A percentile compares a stretch with the other conserved stretches of the same genome.
These are phyloP conservation scores for Ceyx melanurus DNA, from an alignment of 2,113 vertebrate species.

Conservation along the genomic window DNA sequence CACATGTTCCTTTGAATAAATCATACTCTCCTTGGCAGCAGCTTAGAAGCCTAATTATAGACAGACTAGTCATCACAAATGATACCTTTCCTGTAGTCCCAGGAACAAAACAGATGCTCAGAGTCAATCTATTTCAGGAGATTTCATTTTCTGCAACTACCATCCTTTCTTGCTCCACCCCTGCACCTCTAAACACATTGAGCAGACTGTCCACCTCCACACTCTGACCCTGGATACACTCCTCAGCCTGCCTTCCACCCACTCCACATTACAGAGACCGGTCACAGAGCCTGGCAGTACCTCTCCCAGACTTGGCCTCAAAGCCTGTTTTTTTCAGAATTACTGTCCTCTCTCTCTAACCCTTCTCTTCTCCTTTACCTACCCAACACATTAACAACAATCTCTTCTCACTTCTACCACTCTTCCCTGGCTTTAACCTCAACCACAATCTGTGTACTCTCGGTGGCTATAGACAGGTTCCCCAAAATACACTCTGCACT, in stretches of 20 bases:
- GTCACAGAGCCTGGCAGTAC: not conserved
- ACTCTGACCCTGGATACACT: not conserved
- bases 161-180: not conserved
- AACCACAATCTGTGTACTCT: accelerated
- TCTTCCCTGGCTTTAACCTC: not conserved
- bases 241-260: not conserved
- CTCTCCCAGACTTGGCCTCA: not conserved
- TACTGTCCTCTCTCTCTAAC: not conserved
- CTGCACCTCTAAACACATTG: not conserved
- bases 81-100: not conserved
- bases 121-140: not conserved
- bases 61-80: slow-evolving; percentile 38
- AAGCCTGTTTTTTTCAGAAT: not conserved
- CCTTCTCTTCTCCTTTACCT: not conserved
- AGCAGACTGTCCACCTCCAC: not conserved
- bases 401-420: accelerated
- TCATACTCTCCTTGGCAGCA: slow-evolving; percentile 8
- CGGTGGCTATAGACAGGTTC: not conserved
- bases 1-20: slow-evolving; percentile 15
- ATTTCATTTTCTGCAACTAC: not conserved
- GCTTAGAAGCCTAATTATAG: slow-evolving; percentile 62
- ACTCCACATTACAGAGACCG: not conserved
- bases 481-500: not conserved
- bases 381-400: not conserved
- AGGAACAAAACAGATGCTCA: not conserved